Base-by-base conservation (phyloP, 2,113 vertebrate genomes). In the Corythornis madagascariensis region DNA sequence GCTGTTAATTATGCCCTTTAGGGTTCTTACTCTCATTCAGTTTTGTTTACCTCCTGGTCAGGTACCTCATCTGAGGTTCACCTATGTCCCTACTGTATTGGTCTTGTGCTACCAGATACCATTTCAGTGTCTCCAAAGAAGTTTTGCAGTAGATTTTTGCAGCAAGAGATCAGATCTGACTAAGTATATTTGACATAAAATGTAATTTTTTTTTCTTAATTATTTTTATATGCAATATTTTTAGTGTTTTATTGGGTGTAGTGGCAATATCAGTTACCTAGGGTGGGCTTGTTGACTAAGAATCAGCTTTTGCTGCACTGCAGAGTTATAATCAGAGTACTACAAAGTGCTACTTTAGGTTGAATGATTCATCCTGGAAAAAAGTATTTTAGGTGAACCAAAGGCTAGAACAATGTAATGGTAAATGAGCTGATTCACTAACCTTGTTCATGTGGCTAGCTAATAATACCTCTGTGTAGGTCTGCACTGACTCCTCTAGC, bases 21-120 rank as follows among this genome's bases (percentile, higher is more conserved):
- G 19, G 11, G 16, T 67, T 81, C 31, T 75, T 67, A 52, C 29
- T 26, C 16, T n/a, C 24, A 42, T 40, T 77, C 38, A 35, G 5
- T 74, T 89, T 87, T 86, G 38, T 90, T 92, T 82, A 75, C 61
- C 38, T 85, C 90, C 66, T 86, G 77, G 9, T 65, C 42, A 70
- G 20, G 24, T 89, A n/a, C 38, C 21, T 82, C 9, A 31, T 59
- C 31, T 70, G 50, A 76, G 10, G 28, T 79, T 94, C 47, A 55
- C 50, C 22, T 61, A 7, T 78, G 26, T 84, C 35, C 20, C 12
- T 50, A 24, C 22, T 50, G 25, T 52, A 52, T 52, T 26, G 26
- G 50, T 26, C 50, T 52, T 52, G 50, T 26, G 50, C 50, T 52
- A 28, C 35, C 13, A 61, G 60, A 19, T 29, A 28, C 21, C 15